Percentiles rank a stretch among this genome's conserved stretches.
Evolutionary conservation across 2,113 vertebrate species (phyloP).

Genomic region (Nerophis ophidion): DNA sequence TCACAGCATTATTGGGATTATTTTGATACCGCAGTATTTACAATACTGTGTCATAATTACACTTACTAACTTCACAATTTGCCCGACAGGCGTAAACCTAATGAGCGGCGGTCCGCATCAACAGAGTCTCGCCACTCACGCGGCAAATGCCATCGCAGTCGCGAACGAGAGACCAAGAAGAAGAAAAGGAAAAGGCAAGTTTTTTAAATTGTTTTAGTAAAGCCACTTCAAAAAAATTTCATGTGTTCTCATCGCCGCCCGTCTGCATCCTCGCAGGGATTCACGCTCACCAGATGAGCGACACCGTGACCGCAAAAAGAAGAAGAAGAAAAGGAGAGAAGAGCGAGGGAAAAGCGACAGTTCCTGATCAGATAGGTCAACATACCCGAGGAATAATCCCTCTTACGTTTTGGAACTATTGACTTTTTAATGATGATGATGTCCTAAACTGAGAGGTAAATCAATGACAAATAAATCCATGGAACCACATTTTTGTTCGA

Average conservation of each 20-base stretch:
- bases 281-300: conserved; percentile 73
- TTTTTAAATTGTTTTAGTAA: background rate
- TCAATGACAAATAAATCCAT: conserved; percentile 24
- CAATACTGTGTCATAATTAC: no score
- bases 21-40: no score
- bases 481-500: background rate
- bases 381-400: background rate
- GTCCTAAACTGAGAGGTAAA: accelerated
- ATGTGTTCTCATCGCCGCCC: background rate
- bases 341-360: conserved; percentile 39
- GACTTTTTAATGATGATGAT: background rate
- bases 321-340: conserved; percentile 64
- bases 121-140: conserved; percentile 75
- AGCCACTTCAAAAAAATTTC: background rate
- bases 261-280: conserved; percentile 63
- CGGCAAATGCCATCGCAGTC: conserved; percentile 67
- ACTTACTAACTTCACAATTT: no score
- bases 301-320: conserved; percentile 76
- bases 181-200: conserved; percentile 62
- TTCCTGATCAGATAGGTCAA: background rate
- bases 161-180: conserved; percentile 58
- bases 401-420: background rate
- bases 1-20: no score
- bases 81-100: conserved; percentile 31
- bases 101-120: conserved; percentile 72